A percentile compares a stretch with the other conserved stretches of the same genome.
Evolutionary conservation across 2,113 vertebrate species (phyloP).

Genomic region (Thamnophis sirtalis): DNA sequence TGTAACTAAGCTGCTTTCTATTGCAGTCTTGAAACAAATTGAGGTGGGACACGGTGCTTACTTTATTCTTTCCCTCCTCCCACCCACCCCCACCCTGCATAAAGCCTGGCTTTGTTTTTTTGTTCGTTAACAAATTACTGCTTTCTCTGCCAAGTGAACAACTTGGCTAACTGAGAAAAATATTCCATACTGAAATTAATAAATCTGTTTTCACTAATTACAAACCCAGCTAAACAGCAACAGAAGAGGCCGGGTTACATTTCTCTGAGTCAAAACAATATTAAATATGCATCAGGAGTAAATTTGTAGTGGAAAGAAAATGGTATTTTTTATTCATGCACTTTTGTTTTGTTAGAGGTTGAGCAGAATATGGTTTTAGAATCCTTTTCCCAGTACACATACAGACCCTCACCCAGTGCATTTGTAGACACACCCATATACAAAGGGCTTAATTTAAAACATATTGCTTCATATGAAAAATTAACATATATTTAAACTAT

Average conservation of each 20-base stretch:
- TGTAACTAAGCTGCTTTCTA: neutral
- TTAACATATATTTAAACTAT: neutral
- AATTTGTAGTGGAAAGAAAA: neutral
- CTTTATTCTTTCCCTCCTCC: neutral
- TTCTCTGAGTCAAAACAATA: slow-evolving; percentile 22
- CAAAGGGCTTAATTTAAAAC: neutral
- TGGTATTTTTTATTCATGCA: slow-evolving; percentile 17
- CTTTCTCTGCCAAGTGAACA: neutral
- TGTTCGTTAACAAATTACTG: neutral
- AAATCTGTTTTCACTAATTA: slow-evolving; percentile 26
- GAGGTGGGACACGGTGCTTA: neutral
- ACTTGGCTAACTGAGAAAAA: slow-evolving; percentile 16
- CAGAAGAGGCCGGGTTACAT: neutral
- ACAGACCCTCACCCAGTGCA: no score
- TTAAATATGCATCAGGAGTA: slow-evolving; percentile 26
- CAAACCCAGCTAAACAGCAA: neutral
- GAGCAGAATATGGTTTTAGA: neutral
- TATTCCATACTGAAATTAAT: neutral
- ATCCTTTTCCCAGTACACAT: neutral
- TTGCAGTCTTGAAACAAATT: neutral
- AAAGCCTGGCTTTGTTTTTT: neutral
- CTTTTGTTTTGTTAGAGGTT: neutral
- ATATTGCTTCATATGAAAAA: neutral
- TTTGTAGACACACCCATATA: neutral
- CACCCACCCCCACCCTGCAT: no score